Evolutionary conservation across 2,888 invertebrate species (phyloP).

Genomic region (Vesta saturnalis): DNA sequence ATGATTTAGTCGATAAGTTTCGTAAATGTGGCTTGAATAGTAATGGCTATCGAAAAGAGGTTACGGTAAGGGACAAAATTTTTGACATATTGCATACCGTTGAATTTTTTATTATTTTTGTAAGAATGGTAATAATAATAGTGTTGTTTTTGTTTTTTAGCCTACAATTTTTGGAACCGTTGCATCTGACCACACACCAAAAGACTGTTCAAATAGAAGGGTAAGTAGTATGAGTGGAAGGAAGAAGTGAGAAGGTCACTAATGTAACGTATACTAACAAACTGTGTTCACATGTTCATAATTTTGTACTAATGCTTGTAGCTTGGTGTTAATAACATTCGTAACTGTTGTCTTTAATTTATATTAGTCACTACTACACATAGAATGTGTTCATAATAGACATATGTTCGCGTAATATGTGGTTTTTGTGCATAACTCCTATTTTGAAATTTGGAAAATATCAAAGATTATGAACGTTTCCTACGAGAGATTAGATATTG

Average conservation of each 20-base stretch:
- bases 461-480: too few species aligned
- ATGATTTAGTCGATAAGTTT: slow-evolving; percentile 55
- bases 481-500: too few species aligned
- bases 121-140: not conserved
- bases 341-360: too few species aligned
- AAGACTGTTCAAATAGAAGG: slow-evolving; percentile 70
- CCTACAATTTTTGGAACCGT: slow-evolving; percentile 73
- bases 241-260: not conserved
- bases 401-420: too few species aligned
- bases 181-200: slow-evolving; percentile 69
- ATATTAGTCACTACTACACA: too few species aligned
- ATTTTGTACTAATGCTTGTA: too few species aligned
- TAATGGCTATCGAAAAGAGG: slow-evolving; percentile 50
- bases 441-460: too few species aligned
- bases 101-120: not conserved
- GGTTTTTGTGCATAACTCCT: too few species aligned
- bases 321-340: too few species aligned
- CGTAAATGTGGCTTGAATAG: slow-evolving; percentile 53
- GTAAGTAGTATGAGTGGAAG: slow-evolving; percentile 62
- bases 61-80: slow-evolving; percentile 46
- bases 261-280: too few species aligned
- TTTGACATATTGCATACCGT: not conserved
- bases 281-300: too few species aligned
- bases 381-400: too few species aligned
- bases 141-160: slow-evolving; percentile 61